phyloP scores from a whole-genome alignment of 2,888 invertebrate species.

The Oscheius sp. region DNA sequence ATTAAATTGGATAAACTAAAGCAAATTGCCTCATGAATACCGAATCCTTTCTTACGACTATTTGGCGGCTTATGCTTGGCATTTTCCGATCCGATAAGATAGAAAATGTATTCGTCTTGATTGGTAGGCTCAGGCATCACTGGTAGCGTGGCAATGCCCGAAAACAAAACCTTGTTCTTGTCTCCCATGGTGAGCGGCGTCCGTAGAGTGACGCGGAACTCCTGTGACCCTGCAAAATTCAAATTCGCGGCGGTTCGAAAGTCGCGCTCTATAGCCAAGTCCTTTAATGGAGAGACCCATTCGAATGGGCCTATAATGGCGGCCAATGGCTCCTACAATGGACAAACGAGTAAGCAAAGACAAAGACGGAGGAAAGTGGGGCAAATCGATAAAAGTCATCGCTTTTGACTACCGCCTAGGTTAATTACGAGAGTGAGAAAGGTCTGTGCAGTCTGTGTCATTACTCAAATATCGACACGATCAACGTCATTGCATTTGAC shows the following conservation, averaged over 20 bases:
- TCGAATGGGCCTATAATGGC: too few relatives aligned
- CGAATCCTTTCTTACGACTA: neutral
- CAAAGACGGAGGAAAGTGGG: too few relatives aligned
- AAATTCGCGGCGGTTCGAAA: conserved; percentile 14
- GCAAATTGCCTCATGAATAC: neutral
- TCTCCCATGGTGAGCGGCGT: neutral
- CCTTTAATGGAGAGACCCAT: neutral
- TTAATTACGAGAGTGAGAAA: conserved; percentile 13
- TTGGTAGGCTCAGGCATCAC: too few relatives aligned
- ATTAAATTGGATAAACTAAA: neutral
- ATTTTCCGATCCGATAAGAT: neutral
- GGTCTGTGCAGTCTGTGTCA: conserved; percentile 14
- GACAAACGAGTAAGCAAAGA: too few relatives aligned
- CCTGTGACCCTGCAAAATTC: conserved; percentile 1
- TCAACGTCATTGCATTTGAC: conserved; percentile 15
- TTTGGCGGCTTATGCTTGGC: neutral
- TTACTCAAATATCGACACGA: neutral
- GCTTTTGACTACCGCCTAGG: too few relatives aligned
- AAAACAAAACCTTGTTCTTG: neutral
- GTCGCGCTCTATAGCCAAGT: conserved; percentile 14
- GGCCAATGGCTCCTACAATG: too few relatives aligned
- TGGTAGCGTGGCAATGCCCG: neutral
- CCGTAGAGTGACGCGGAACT: neutral
- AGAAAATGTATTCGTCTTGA: conserved; percentile 2
- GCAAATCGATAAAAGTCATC: too few relatives aligned